Base-by-base conservation (phyloP, 2,888 invertebrate species). In the Oasisia sp. region DNA sequence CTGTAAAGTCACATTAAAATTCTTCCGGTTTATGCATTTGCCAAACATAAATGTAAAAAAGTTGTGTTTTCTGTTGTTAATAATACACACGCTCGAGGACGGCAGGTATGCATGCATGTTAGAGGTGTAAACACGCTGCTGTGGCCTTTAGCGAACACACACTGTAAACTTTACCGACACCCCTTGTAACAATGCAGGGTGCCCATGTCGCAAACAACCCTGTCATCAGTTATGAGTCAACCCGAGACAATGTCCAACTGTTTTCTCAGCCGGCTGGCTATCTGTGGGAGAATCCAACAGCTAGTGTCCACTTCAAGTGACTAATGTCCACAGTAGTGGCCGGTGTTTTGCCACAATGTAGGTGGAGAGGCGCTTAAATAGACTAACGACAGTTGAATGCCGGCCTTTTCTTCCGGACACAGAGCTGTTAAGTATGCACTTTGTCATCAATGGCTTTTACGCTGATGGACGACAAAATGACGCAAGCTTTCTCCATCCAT, bases 361-460 rank as follows among this genome's bases (percentile, higher is more conserved):
- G 74, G 74, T 7, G 74, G n/a, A 19, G 7, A 74, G 27, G 7
- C 5, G 74, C 74, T 74, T 74, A 74, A 27, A n/a, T 14, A 74
- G 74, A 74, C 27, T 74, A 74, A 74, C n/a, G 74, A 74, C 74
- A 74, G 74, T n/a, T 74, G n/a, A 74, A 74, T 74, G 74, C 74
- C 27, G 74, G 74, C 27, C 14, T 74, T 27, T 74, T 74, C 0
- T 74, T 74, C 74, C 74, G 2, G 50, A 0, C 50, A 9, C n/a
- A 3, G 27, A 3, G 27, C 74, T 19, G 74, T 74, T 74, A 74
- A 74, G 74, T 74, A 74, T n/a, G n/a, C n/a, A 74, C 74, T 74
- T 74, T n/a, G 74, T 74, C 74, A 74, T 74, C 74, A 74, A 74
- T 74, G 74, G 74, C 74, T 74, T 74, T 74, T 74, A 74, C 27